Evolutionary conservation across 2,797 vertebrate species (phyloP), one percentile per base, ranked within the genome.

Genomic region (Micropoecilia bifurca): DNA sequence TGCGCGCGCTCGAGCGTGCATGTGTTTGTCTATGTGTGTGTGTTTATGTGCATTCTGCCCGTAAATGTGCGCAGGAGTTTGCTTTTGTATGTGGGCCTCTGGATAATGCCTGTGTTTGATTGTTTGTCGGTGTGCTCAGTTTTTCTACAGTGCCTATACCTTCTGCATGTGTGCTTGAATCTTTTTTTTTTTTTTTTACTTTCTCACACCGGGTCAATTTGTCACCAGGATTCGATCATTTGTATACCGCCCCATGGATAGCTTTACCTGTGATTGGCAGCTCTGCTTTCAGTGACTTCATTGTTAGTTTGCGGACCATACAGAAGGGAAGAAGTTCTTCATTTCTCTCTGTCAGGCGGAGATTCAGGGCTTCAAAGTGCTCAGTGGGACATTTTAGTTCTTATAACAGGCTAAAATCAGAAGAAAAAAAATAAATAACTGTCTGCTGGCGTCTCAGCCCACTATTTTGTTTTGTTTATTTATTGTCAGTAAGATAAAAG

Each of bases 201-300:
- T 83, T 74, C 83, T 80, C 79, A 71, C 55, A 79, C 50, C 6
- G 59, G 72, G 74, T 73, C 73, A 83, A 83, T 91, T 76, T 89
- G 84, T 90, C 86, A 89, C 41, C 73, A 47, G 83, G 82, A 85
- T 87, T 85, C 85, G 88, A 91, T 91, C 90, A 82, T 93, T 92
- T 90, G 85, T 93, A 83, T 89, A 88, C 89, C 86, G 89, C 80
- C 74, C 76, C 88, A 77, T 86, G 82, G 85, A 91, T 86, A 75
- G 33, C 80, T 48, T 87, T 91, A 86, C 80, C 85, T 71, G 77
- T 90, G 92, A 94, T 86, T 91, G 91, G 92, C 92, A 91, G 89
- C 73, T 86, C 86, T 83, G 74, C 83, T 84, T 92, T 93, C 80
- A 30, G 73, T 3, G 75, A 68, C 83, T 80, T 89, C 83, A 88